A percentile compares a stretch with the other conserved stretches of the same genome.
phyloP scores from a whole-genome alignment of 2,113 vertebrate genomes.

The Neodontobutis hainanensis region DNA sequence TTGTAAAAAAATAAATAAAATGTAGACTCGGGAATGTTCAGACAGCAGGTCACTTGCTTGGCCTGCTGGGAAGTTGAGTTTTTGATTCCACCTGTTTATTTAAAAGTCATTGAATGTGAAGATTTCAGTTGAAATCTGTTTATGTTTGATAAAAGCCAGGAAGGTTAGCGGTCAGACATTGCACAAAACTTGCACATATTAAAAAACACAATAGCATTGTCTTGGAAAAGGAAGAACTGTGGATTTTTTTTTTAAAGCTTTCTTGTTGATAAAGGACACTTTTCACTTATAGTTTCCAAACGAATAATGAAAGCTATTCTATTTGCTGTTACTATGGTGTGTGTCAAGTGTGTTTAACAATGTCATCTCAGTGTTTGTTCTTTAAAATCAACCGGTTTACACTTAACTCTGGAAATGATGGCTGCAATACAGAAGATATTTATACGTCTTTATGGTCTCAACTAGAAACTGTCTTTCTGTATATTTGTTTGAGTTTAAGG shows the following conservation, averaged over 20 bases:
- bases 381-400: conserved; percentile 71
- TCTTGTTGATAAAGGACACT: conserved; percentile 58
- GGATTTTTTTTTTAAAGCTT: conserved; percentile 76
- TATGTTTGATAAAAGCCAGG: conserved; percentile 49
- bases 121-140: conserved; percentile 56
- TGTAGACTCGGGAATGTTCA: conserved; percentile 66
- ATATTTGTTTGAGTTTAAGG: conserved; percentile 16
- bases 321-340: conserved; percentile 56
- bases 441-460: conserved; percentile 36
- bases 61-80: conserved; percentile 63
- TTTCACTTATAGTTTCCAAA: conserved; percentile 66
- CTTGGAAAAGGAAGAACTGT: conserved; percentile 65
- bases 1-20: conserved; percentile 11
- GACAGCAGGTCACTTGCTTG: conserved; percentile 23
- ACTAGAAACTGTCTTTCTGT: conserved; percentile 24
- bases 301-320: conserved; percentile 51
- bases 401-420: conserved; percentile 56
- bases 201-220: conserved; percentile 30
- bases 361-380: conserved; percentile 59
- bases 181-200: conserved; percentile 79
- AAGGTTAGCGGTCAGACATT: conserved; percentile 52
- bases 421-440: conserved; percentile 45
- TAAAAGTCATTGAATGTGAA: conserved; percentile 74
- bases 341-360: conserved; percentile 41
- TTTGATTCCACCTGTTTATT: conserved; percentile 72